Conservation (phyloP, 92 coral and sea anemone species). For the Epizoanthus rinbou region DNA sequence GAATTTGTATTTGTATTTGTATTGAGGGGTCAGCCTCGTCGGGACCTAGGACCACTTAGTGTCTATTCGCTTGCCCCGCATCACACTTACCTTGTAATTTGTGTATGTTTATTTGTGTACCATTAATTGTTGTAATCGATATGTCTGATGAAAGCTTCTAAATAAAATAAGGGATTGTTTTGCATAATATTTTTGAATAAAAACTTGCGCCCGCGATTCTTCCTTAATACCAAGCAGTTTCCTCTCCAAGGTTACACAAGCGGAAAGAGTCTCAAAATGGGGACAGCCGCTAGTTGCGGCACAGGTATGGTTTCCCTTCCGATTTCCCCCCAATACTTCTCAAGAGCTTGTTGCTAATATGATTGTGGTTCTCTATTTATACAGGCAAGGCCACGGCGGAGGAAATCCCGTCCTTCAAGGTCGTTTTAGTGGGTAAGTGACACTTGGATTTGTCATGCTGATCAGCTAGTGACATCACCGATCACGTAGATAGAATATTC, state of each 20-base stretch:
- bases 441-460: neutral
- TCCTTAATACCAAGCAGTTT: neutral
- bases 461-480: neutral
- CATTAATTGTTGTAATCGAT: too few relatives aligned
- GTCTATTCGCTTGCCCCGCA: too few relatives aligned
- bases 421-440: constrained; percentile 96
- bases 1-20: too few relatives aligned
- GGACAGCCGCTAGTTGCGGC: constrained; percentile 79
- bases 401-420: constrained; percentile 90
- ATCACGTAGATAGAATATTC: too few relatives aligned
- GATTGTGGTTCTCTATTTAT: neutral
- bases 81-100: too few relatives aligned
- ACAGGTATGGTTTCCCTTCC: constrained; percentile 52
- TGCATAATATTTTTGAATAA: too few relatives aligned
- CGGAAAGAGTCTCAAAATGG: constrained; percentile 59
- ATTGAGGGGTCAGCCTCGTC: too few relatives aligned
- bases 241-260: constrained; percentile 28
- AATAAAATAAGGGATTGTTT: too few relatives aligned
- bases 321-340: neutral
- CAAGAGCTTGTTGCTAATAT: neutral
- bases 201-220: constrained; percentile 36
- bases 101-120: too few relatives aligned
- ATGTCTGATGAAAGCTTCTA: too few relatives aligned
- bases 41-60: too few relatives aligned
- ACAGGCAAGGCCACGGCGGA: constrained; percentile 68